Evolutionary conservation across 2,113 vertebrate species (phyloP), one percentile per base, ranked within the genome.

Genomic region (Microtus ochrogaster): DNA sequence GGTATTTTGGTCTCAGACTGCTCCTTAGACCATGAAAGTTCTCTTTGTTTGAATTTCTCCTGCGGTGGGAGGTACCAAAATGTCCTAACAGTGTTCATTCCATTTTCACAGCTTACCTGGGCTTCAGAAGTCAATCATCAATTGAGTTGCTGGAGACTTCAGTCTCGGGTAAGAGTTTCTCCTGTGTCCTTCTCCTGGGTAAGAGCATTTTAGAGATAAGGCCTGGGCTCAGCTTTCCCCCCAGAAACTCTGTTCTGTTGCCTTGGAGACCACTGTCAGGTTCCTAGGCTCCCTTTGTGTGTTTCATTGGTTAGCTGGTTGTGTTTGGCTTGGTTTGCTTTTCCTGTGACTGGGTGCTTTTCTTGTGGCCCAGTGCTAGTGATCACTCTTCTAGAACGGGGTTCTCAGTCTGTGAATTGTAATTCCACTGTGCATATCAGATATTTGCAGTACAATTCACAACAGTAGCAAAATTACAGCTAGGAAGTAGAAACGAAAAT

Each of bases 111-210:
- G 63, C 68, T 73, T 9, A 66, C 33, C 28, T 74, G 55, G 78
- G 28, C 63, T 58, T 83, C 68, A 95, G 77, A 39, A 61, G 65
- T 39, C 8, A 39, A 88, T 79, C 47, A 44, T 63, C 65, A 11
- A 49, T 72, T 72, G 72, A 85, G 26, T 58, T 76, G 7, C 30
- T 58, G 68, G 30, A n/a, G 58, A 76, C 74, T 49, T 87, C 81
- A 63, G n/a, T 39, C 68, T 39, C 77, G 81, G 89, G 86, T 92
- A 81, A 33, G 78, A 94, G 90, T 96, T 36, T 81, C 17, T 79
- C 30, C 6, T 61, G 55, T 83, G 41, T 83, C 58, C n/a, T 39
- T 65, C 17, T 58, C 17, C 36, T 36, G 9, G 91, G 55, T 63
- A 76, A 89, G 44, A 89, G 49, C 14, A 41, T 86, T 52, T 94